Evolutionary conservation across 2,888 invertebrate genomes (phyloP).

Genomic region (Biston betularia): DNA sequence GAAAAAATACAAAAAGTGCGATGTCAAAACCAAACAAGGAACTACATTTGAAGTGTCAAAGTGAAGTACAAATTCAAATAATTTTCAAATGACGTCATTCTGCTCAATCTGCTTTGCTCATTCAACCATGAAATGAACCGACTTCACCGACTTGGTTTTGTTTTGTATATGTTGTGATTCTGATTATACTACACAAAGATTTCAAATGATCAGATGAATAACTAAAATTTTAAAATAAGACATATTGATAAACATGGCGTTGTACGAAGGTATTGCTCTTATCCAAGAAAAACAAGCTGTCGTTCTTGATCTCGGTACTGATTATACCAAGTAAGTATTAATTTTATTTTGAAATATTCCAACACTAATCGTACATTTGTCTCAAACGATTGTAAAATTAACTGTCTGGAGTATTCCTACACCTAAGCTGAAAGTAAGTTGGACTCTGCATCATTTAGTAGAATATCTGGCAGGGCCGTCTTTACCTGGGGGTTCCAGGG

Average conservation of each 20-base stretch:
- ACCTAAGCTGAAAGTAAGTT: neutral
- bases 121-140: too few relatives aligned
- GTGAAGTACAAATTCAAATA: too few relatives aligned
- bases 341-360: neutral
- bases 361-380: neutral
- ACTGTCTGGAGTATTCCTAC: neutral
- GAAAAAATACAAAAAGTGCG: too few relatives aligned
- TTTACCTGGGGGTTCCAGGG: too few relatives aligned
- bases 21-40: too few relatives aligned
- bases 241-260: slow-evolving; percentile 84
- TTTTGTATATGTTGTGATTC: neutral
- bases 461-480: too few relatives aligned
- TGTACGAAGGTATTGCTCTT: slow-evolving; percentile 92
- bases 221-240: neutral
- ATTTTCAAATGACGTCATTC: too few relatives aligned
- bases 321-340: slow-evolving; percentile 94
- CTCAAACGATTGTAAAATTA: neutral
- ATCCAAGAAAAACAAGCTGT: slow-evolving; percentile 95
- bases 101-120: too few relatives aligned
- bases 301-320: slow-evolving; percentile 95
- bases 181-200: neutral
- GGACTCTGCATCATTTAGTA: neutral
- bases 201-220: too few relatives aligned
- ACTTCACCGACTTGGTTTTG: too few relatives aligned
- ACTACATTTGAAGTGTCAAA: too few relatives aligned